Evolutionary conservation across 2,888 invertebrate genomes (phyloP).

Genomic region (Chouioia cunea): DNA sequence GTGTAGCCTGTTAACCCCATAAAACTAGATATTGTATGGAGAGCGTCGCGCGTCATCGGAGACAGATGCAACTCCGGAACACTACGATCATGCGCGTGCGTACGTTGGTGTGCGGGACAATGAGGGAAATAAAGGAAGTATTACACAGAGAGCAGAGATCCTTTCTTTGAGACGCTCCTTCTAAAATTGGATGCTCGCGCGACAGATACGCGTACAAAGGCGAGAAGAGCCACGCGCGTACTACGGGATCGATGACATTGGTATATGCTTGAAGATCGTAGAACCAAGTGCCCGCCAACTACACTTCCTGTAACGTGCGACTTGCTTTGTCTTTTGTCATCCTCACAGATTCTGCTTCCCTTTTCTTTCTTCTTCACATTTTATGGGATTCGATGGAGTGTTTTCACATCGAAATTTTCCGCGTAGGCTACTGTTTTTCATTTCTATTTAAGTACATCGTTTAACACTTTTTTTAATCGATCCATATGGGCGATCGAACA

Average conservation of each 20-base stretch:
- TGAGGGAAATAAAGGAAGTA: no score
- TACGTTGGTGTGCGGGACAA: slow-evolving; percentile 22
- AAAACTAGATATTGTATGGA: no score
- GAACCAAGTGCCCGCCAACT: slow-evolving; percentile 23
- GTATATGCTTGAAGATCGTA: neutral
- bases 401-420: neutral
- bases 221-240: slow-evolving; percentile 1
- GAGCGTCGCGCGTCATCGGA: neutral
- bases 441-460: no score
- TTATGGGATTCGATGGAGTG: neutral
- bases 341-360: neutral
- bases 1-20: no score
- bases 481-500: no score
- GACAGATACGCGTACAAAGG: neutral
- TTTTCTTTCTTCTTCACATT: slow-evolving; percentile 3
- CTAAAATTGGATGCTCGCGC: no score
- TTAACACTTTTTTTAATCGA: neutral
- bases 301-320: slow-evolving; percentile 36
- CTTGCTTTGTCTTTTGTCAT: slow-evolving; percentile 27
- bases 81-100: slow-evolving; percentile 12
- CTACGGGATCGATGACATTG: slow-evolving; percentile 12
- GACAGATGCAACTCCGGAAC: slow-evolving; percentile 36
- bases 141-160: no score
- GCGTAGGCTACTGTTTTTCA: no score
- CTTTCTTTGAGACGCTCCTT: no score